Conservation (phyloP, 2,888 invertebrate species). For the Trissonchulus sp. region DNA sequence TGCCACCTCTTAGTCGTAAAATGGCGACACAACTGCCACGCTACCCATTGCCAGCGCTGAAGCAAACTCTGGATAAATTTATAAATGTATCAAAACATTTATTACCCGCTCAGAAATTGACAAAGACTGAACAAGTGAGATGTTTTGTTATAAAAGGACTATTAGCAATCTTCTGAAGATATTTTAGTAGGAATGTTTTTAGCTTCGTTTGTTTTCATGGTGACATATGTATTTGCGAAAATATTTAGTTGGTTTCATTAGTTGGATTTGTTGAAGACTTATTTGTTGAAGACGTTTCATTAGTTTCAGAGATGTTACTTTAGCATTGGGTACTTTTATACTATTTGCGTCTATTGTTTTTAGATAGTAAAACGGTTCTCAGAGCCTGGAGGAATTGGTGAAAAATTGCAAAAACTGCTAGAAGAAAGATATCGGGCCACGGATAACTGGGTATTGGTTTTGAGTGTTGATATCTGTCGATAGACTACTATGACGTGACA, state of each 20-base stretch:
- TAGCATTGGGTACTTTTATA: too few relatives aligned
- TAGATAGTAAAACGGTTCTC: conserved; percentile 16
- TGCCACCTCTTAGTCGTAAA: too few relatives aligned
- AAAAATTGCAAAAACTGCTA: conserved; percentile 15
- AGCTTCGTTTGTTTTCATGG: too few relatives aligned
- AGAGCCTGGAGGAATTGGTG: conserved; percentile 9
- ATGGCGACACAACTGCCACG: neutral
- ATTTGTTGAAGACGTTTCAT: too few relatives aligned
- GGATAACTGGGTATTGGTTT: conserved; percentile 31
- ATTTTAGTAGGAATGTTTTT: too few relatives aligned
- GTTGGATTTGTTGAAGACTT: too few relatives aligned
- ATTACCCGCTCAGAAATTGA: neutral
- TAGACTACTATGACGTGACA: neutral
- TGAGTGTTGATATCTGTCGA: neutral
- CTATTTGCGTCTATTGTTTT: neutral
- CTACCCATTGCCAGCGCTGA: conserved; percentile 11
- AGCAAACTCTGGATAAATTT: conserved; percentile 21
- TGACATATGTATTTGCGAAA: too few relatives aligned
- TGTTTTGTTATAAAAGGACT: too few relatives aligned
- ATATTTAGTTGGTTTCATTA: too few relatives aligned
- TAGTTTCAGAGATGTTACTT: too few relatives aligned
- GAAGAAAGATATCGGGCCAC: conserved; percentile 11
- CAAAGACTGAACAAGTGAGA: conserved; percentile 2
- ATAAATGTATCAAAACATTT: conserved; percentile 9
- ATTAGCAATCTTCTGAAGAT: too few relatives aligned